A percentile compares a stretch with the other conserved stretches of the same genome.
These are phyloP conservation scores for Syngnathus rostellatus DNA, from an alignment of 2,797 vertebrate species.

Conservation along the genomic window DNA sequence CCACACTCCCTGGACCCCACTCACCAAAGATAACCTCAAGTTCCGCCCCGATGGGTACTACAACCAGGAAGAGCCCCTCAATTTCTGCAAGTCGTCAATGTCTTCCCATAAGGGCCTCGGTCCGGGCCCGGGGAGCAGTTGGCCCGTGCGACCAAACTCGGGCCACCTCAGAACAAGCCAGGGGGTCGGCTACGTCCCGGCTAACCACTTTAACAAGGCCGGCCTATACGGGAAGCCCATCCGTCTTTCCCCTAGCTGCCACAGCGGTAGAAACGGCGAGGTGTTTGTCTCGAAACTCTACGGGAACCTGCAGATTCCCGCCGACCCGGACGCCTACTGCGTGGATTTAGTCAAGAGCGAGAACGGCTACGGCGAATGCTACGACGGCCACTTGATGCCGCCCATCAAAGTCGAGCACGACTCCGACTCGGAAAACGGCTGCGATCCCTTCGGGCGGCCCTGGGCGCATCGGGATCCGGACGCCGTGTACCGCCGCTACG, in stretches of 20 bases:
- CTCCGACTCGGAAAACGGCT: conserved; percentile 78
- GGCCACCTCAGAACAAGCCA: conserved; percentile 53
- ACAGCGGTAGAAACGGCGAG: conserved; percentile 59
- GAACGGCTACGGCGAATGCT: conserved; percentile 62
- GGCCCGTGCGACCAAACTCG: conserved; percentile 61
- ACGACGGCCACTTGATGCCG: conserved; percentile 61
- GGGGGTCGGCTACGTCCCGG: conserved; percentile 49
- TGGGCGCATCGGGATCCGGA: conserved; percentile 69
- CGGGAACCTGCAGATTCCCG: conserved; percentile 56
- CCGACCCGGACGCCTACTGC: conserved; percentile 59
- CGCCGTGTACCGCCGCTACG: conserved; percentile 52
- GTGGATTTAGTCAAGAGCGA: conserved; percentile 72
- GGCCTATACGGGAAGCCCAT: conserved; percentile 70
- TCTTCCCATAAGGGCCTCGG: conserved; percentile 63
- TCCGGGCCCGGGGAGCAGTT: conserved; percentile 47
- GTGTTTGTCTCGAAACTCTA: conserved; percentile 69
- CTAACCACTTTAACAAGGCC: conserved; percentile 59
- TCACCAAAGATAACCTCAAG: conserved; percentile 73
- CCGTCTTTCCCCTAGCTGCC: conserved; percentile 65
- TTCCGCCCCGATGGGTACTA: conserved; percentile 62
- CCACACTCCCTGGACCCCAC: conserved; percentile 68
- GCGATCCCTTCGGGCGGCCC: conserved; percentile 61
- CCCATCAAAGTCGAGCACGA: conserved; percentile 87
- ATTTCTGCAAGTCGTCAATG: conserved; percentile 68
- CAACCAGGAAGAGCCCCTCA: conserved; percentile 64